Evolutionary conservation across 2,797 vertebrate species (phyloP), one percentile per base, ranked within the genome.

Genomic region (Paramormyrops hopkinsi): DNA sequence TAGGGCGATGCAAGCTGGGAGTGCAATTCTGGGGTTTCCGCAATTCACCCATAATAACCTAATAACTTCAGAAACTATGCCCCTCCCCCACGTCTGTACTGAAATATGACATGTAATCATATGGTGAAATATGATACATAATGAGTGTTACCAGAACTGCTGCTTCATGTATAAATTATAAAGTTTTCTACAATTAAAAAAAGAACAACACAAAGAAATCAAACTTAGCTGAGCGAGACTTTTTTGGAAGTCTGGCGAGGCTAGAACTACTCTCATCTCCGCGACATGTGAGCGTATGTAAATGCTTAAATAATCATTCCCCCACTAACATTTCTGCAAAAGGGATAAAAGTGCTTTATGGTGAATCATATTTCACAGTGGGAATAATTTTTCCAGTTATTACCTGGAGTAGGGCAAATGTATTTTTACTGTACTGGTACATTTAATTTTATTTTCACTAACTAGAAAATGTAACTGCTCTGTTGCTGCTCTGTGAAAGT

Each of bases 101-200:
- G 19, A 82, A 46, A 46, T n/a, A 82, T 82, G 41, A 46, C 76
- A 41, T 82, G 41, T 46, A 46, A 82, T 82, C 76, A 82, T 82
- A 46, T n/a, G 37, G 76, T 82, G 19, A 22, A 82, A 82, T 82
- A 82, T 46, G 19, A 82, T n/a, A 9, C 37, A 19, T 19, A 73
- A 73, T 82, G 41, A 82, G 76, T n/a, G 76, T 82, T 44, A 82
- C 76, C 76, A 82, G 41, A 82, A 46, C 41, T 82, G 76, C 41
- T 82, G 37, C 8, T 82, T 82, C 76, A n/a, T 82, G 76, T 82
- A 46, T 46, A 82, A 82, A 82, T 82, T 82, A 82, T 82, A 82
- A 82, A 82, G 17, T 82, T 44, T 44, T 22, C 41, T 46, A 46
- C 76, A 82, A 82, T 82, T 82, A 44, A 44, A 82, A n/a, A 44